Evolutionary conservation across 1,140 invertebrate species (phyloP), one percentile per base, ranked within the genome.

Genomic region (Hyphantria cunea): DNA sequence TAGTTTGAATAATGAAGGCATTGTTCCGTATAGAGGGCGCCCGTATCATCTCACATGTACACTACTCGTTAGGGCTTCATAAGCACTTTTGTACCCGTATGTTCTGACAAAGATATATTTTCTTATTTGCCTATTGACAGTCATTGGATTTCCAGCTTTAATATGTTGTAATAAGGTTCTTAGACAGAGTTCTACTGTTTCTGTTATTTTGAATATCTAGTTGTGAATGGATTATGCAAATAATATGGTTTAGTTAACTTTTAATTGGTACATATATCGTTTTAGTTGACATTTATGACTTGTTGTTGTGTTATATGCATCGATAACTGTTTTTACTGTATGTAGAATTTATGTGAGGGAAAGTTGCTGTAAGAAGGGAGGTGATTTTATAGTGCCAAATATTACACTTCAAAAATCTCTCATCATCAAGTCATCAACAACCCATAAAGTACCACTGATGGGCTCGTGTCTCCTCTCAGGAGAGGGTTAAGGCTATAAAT

Each of bases 21-120:
- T 82, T 82, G 80, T 82, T 74, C 68, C 58, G 55, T 49, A 58
- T 60, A 76, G 72, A 78, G 76, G 73, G 77, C 67, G 69, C 76
- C 76, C 77, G 63, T 80, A 78, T 82, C 70, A 58, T 55, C 49
- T 70, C 72, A 76, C 77, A 82, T 78, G 76, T 81, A 74, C 74
- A 74, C 66, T 78, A 77, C 72, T 81, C 74, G 70, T 76, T 80
- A 80, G 68, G 62, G 72, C 69, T 79, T 74, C 76, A 79, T 77
- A 79, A 80, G 74, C 76, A 79, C 78, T 79, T 76, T 71, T 78
- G 67, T 70, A 39, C 74, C 69, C 75, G 74, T 68, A 72, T 78
- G 64, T 76, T 55, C 49, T 32, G 25, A 39, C 41, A 14, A 51
- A 54, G 50, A 49, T 66, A 60, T 48, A 33, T 48, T 55, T 49